phyloP scores from a whole-genome alignment of 2,113 vertebrate species.

The Chamaea fasciata region DNA sequence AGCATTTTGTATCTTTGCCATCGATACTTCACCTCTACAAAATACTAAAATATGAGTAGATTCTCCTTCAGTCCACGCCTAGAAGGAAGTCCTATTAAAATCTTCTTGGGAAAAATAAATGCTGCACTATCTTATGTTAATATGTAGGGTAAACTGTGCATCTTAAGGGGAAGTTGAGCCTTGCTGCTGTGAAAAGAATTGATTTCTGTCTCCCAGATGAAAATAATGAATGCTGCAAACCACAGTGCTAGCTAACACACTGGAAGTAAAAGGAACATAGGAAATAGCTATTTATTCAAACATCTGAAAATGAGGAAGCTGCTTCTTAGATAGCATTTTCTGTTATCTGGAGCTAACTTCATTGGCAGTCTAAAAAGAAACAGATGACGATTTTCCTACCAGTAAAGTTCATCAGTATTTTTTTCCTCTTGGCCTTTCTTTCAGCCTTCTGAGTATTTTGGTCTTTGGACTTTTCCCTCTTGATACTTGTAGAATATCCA shows the following conservation, averaged over 20 bases:
- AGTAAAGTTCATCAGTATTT: neutral
- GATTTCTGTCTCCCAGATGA: neutral
- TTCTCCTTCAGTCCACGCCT: neutral
- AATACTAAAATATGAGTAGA: neutral
- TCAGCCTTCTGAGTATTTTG: neutral
- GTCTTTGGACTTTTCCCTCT: neutral
- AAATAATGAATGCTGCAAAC: neutral
- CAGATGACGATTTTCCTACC: neutral
- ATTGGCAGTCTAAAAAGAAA: neutral
- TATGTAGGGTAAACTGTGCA: neutral
- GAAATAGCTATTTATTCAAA: neutral
- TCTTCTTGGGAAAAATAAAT: neutral
- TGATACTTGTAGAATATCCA: neutral
- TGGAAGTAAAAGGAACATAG: neutral
- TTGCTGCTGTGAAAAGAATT: neutral
- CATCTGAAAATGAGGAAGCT: neutral
- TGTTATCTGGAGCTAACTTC: neutral
- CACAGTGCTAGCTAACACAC: neutral
- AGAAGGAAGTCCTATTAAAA: neutral
- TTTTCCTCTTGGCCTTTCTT: neutral
- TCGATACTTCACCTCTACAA: neutral
- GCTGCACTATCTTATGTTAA: neutral
- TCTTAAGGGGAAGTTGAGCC: neutral
- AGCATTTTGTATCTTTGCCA: neutral
- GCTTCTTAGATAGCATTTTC: neutral